Evolutionary conservation across 1,140 invertebrate species (phyloP), one percentile per base, ranked within the genome.

Genomic region (Penaeus vannamei): DNA sequence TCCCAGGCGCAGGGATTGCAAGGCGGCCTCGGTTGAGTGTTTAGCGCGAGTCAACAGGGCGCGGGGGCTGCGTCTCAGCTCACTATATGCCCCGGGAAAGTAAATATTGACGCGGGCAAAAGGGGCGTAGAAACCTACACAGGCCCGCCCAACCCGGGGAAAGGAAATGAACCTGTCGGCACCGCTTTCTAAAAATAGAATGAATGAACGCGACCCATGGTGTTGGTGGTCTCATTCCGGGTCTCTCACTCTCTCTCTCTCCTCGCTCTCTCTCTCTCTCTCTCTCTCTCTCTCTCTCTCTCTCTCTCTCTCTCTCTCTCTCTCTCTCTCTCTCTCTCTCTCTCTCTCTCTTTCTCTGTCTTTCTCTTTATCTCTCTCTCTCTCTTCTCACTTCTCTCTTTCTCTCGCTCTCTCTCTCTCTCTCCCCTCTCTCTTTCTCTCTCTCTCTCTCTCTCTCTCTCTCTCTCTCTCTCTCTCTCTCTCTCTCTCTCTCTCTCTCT

Each of bases 401-500:
- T 46, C 53, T 61, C 59, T 46, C 59, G 3, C 80, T 53, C 53
- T 61, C 46, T n/a, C 46, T 42, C 22, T 59, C 80, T 20, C 53
- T 82, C 80, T 46, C 23, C 42, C 80, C 14, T 36, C 7, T 17
- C 26, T 36, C 42, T 7, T n/a, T 26, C 10, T 23, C 42, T 72
- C 66, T 72, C 66, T 32, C 66, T 32, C 32, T 32, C 14, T 8
- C 66, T 72, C 66, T 72, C 66, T 32, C 66, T 32, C 32, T 32
- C 14, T 8, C 66, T 72, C 66, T 72, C 66, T 32, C 66, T 32
- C 32, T 32, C 14, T 8, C 66, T 72, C 32, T 32, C 66, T 26
- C 66, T 72, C 66, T 72, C 66, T 32, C 66, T 72, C 66, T 72
- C 66, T 32, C 32, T 32, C 32, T 72, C 66, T 32, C n/a, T 32